A percentile compares a stretch with the other conserved stretches of the same genome.
Conservation (phyloP, 2,888 invertebrate genomes). For the Cylloceria caligata region DNA sequence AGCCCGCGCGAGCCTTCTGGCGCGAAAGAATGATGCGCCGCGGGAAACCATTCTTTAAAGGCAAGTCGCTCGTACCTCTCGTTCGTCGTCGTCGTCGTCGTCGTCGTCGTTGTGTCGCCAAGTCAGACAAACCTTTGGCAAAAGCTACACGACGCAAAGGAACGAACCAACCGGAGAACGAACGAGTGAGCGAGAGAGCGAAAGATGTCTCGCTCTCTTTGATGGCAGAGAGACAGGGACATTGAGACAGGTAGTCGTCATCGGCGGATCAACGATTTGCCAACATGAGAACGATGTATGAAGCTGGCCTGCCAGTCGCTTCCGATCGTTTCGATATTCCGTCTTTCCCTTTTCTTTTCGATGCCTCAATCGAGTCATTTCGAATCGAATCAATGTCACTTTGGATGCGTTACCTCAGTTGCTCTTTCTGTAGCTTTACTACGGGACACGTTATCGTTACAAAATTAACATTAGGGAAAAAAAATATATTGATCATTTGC, state of each 20-base stretch:
- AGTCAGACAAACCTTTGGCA: constrained; percentile 69
- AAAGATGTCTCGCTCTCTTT: constrained; percentile 10
- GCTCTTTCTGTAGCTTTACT: neutral
- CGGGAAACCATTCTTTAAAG: constrained; percentile 81
- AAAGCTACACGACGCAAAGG: constrained; percentile 3
- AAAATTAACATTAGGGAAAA: neutral
- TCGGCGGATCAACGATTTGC: constrained; percentile 62
- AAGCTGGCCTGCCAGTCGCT: constrained; percentile 26
- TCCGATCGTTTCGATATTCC: constrained; percentile 25
- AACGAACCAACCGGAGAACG: constrained; percentile 43
- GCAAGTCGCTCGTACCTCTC: constrained; percentile 69
- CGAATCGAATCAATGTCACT: constrained; percentile 46
- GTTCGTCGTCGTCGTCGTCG: constrained; percentile 49
- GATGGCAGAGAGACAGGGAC: constrained; percentile 33
- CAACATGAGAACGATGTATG: constrained; percentile 46
- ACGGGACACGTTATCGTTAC: neutral
- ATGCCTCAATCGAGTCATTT: constrained; percentile 5
- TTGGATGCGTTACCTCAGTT: constrained; percentile 27
- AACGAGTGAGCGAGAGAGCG: neutral
- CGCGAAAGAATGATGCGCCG: constrained; percentile 80
- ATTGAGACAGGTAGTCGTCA: constrained; percentile 59
- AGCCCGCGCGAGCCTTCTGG: constrained; percentile 64
- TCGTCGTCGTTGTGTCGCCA: constrained; percentile 65
- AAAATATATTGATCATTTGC: no score
- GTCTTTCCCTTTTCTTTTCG: constrained; percentile 1